Evolutionary conservation across 2,888 invertebrate species (phyloP), one percentile per base, ranked within the genome.

Genomic region (Drosophila eohydei): DNA sequence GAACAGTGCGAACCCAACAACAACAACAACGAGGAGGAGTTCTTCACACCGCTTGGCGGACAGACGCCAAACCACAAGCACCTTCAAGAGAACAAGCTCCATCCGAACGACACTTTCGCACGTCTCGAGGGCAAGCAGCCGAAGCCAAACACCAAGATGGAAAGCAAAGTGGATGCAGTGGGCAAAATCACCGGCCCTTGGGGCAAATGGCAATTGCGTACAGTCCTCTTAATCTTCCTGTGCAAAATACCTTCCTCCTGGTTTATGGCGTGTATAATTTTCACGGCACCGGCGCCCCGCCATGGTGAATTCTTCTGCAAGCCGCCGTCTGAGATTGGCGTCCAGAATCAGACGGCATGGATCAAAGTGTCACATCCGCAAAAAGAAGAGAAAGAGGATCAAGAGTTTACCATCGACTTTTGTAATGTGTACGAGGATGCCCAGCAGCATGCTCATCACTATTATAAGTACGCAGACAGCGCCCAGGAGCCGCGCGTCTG

Each of bases 261-360:
- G 94, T 93, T 93, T 70, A 94, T 94, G 94, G 93, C 94, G 3
- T 93, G 93, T 71, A 93, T 94, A 26, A 93, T 94, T 59, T 94
- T 93, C 69, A 93, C 93, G 44, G 93, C 94, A 0, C 94, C 94
- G 0, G 90, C 92, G 0, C 93, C 93, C 1, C 81, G 92, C 9
- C 92, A 92, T 41, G 93, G 93, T 11, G 93, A 93, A 76, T 93
- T 93, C 81, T 93, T 92, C 70, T 94, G 94, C 71, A 93, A 93
- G 62, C 92, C 93, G n/a, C 92, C 93, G 1, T 73, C 90, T 11
- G 85, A 88, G 0, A 61, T 92, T 3, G 88, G 87, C 1, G 79
- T 81, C 0, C 83, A 82, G 56, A 93, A 93, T 76, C 91, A 92
- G 59, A 92, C 92, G 14, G 79, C 90, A 16, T 93, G 93, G 93